Evolutionary conservation across 2,113 vertebrate genomes (phyloP).

Genomic region (Datnioides undecimradiatus): DNA sequence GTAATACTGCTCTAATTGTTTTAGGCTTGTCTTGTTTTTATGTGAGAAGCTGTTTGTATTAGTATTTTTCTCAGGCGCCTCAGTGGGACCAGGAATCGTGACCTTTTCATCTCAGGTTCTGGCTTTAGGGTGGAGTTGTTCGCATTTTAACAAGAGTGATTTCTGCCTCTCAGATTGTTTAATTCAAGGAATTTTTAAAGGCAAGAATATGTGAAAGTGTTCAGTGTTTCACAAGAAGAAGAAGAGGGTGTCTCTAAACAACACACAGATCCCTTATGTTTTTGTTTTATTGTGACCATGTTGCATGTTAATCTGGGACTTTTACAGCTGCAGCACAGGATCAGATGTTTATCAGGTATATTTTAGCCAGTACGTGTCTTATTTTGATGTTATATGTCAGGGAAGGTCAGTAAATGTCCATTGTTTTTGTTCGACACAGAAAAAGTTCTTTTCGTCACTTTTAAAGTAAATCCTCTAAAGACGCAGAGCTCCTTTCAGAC

Average conservation of each 20-base stretch:
- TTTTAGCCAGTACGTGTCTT: not conserved
- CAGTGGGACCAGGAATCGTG: too few species aligned
- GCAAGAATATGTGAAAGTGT: not conserved
- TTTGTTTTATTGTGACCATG: not conserved
- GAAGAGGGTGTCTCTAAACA: not conserved
- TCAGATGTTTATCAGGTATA: not conserved
- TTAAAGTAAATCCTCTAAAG: not conserved
- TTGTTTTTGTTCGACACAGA: not conserved
- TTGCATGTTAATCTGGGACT: not conserved
- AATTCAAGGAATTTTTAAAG: not conserved
- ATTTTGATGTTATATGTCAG: not conserved
- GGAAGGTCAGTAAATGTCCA: not conserved
- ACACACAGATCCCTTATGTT: not conserved
- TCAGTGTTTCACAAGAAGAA: not conserved
- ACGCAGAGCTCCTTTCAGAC: constrained; percentile 8
- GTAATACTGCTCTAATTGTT: not conserved
- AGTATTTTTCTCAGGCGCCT: not conserved
- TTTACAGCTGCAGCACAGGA: not conserved
- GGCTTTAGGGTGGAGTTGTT: not conserved
- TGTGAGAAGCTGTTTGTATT: not conserved
- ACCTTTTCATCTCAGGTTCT: not conserved
- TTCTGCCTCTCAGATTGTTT: not conserved
- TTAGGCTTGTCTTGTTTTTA: not conserved
- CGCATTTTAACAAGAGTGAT: not conserved
- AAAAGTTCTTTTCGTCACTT: not conserved